These are phyloP conservation scores for Rattus rattus DNA, from an alignment of 2,113 vertebrate genomes.

Conservation along the genomic window DNA sequence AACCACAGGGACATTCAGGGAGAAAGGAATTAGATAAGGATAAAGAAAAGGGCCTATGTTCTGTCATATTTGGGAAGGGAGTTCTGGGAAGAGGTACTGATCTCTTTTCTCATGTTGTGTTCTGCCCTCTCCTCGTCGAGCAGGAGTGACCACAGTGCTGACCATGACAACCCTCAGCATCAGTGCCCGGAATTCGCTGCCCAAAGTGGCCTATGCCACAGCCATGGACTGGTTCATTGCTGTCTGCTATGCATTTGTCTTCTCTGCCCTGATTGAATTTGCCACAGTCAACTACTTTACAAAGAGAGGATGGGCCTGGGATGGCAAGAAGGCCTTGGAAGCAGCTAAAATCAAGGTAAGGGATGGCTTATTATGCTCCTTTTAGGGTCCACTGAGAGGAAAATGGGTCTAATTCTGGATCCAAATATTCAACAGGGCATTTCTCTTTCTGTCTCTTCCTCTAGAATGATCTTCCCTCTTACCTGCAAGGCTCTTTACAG, in stretches of 20 bases:
- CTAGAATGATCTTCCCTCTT: background rate
- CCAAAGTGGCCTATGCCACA: conserved; percentile 98
- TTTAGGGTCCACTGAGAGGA: background rate
- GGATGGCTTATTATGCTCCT: background rate
- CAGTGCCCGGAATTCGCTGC: conserved; percentile 97
- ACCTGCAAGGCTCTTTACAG: too few relatives aligned
- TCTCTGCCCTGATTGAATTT: conserved; percentile 98
- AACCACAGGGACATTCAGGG: background rate
- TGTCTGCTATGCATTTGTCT: conserved; percentile 98
- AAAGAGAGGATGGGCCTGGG: conserved; percentile 99
- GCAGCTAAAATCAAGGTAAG: conserved; percentile 96
- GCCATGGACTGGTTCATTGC: conserved; percentile 99
- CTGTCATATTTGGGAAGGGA: accelerated
- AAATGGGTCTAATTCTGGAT: background rate
- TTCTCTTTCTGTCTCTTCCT: background rate
- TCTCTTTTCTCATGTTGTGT: background rate
- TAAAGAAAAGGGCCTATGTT: too few relatives aligned
- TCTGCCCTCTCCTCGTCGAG: background rate
- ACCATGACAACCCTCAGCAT: conserved; percentile 99
- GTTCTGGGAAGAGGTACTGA: background rate
- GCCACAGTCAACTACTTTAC: conserved; percentile 99
- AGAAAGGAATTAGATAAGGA: background rate
- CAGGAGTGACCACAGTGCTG: conserved; percentile 98
- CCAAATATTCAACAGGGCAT: background rate
- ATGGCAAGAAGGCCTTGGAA: conserved; percentile 98